Base-by-base conservation (phyloP, 2,888 invertebrate species). In the Perithous albicinctus region DNA sequence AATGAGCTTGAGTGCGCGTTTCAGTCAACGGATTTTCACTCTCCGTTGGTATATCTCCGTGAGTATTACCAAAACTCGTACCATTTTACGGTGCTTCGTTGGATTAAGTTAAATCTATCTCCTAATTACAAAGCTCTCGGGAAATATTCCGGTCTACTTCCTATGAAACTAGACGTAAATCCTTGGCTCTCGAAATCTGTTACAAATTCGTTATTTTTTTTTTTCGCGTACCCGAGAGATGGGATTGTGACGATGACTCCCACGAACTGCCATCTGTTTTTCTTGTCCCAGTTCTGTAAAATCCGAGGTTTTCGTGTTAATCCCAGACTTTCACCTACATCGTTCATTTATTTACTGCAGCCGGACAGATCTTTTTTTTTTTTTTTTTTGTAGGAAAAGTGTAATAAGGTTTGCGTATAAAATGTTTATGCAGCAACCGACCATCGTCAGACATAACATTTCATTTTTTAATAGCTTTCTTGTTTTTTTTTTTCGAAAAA, bases 81-180 rank as follows among this genome's bases (percentile, higher is more conserved):
- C 73, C 72, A 56, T 78, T 73, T 76, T 64, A 67, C 69, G 56
- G 63, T 35, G 54, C 64, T 51, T 69, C 12, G 35, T 29, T n/a
- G 81, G 81, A 81, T 81, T 78, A 78, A 74, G 74, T 64, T 81
- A 81, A 81, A 74, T 56, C 69, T 74, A 74, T 78, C 78, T 81
- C 35, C 81, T 81, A 78, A 81, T 81, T 81, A 69, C 69, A 32
- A 81, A 69, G 56, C 69, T 77, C 80, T 74, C 63, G 64, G 29
- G 74, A 74, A 81, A 78, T 78, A 81, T 81, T 81, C 78, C 81
- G 67, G 78, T 81, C 81, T 74, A 78, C 81, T 78, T 81, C 81
- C 38, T 51, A n/a, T n/a, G 46, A 59, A 69, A 69, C 69, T 64
- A 74, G 64, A 69, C 56, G 64, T 74, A 78, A 81, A 78, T 69